Evolutionary conservation across 2,113 vertebrate genomes (phyloP).

Genomic region (Xiphias gladius): DNA sequence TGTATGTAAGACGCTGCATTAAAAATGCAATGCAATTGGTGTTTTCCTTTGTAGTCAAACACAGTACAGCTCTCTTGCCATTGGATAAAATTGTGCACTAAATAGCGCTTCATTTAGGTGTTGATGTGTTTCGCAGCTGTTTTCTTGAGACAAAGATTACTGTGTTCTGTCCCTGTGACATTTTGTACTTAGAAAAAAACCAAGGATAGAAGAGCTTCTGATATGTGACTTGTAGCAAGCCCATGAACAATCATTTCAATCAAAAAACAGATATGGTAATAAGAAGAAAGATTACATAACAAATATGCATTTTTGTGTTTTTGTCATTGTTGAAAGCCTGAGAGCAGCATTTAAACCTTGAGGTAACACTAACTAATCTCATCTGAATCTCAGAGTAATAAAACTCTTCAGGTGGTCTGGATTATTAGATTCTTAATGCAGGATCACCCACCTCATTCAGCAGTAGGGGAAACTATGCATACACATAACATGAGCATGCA

Average conservation of each 20-base stretch:
- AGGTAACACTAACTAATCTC: constrained; percentile 30
- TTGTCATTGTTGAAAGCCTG: neutral
- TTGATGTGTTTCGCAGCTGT: neutral
- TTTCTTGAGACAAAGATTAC: neutral
- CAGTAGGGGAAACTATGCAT: neutral
- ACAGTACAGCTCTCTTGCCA: neutral
- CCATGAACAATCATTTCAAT: neutral
- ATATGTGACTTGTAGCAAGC: neutral
- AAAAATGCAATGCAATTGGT: neutral
- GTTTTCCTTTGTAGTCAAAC: constrained; percentile 13
- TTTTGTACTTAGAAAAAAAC: neutral
- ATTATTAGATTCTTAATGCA: constrained; percentile 37
- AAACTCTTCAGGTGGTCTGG: constrained; percentile 39
- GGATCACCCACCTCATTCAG: constrained; percentile 4
- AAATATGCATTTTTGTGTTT: neutral
- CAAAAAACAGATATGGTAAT: neutral
- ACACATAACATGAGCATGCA: constrained; percentile 1
- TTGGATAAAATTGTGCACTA: neutral
- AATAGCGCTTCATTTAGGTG: neutral
- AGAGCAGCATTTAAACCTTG: constrained; percentile 1
- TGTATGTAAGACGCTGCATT: neutral
- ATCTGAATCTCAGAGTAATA: constrained; percentile 16
- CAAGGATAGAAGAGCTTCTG: neutral
- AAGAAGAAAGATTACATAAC: neutral
- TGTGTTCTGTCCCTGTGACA: neutral